These are phyloP conservation scores for Dicerorhinus sumatrensis DNA, from an alignment of 2,113 vertebrate genomes.

Conservation along the genomic window DNA sequence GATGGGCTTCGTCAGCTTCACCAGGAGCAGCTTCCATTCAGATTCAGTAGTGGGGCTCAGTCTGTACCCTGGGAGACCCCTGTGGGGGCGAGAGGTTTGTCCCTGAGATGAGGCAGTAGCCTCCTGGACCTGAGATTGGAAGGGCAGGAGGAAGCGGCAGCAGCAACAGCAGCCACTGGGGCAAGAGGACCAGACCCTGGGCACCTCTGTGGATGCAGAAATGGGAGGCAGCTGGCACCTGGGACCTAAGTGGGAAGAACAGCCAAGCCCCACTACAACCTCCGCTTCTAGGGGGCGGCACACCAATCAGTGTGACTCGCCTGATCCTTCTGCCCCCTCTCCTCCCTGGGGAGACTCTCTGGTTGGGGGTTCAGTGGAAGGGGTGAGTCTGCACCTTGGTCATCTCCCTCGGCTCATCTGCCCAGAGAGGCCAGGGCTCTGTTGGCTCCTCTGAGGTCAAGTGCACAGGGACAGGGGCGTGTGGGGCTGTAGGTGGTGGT, in stretches of 20 bases:
- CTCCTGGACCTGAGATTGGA: background rate
- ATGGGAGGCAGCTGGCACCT: fast-evolving
- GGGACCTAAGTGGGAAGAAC: background rate
- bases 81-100: background rate
- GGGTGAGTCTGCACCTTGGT: background rate
- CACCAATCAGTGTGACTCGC: too few species aligned
- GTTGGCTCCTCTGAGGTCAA: background rate
- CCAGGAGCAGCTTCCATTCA: background rate
- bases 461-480: background rate
- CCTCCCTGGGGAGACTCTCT: background rate
- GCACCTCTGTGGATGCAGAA: background rate
- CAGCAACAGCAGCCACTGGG: background rate
- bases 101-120: background rate
- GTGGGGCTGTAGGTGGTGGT: background rate
- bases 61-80: background rate
- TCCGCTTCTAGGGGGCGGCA: background rate
- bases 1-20: fast-evolving
- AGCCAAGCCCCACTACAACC: background rate
- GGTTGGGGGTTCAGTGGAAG: background rate
- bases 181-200: fast-evolving
- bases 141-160: background rate
- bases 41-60: background rate
- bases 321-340: background rate
- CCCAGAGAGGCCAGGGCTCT: background rate
- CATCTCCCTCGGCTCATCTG: background rate